Evolutionary conservation across 2,797 vertebrate genomes (phyloP).

Genomic region (Myotis daubentonii): DNA sequence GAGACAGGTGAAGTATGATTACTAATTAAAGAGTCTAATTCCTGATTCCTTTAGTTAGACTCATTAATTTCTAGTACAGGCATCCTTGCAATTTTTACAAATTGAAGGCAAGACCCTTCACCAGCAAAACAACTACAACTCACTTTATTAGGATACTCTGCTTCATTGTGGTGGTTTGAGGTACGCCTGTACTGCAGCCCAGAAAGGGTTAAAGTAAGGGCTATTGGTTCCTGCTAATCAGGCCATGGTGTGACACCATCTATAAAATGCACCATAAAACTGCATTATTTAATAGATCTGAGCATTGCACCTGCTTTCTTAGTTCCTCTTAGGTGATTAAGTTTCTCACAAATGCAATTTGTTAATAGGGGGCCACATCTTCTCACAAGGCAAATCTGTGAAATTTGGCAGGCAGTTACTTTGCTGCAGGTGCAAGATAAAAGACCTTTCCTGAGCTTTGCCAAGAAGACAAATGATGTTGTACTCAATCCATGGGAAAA

Average conservation of each 20-base stretch:
- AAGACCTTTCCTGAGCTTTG: slow-evolving; percentile 57
- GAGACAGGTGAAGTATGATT: background rate
- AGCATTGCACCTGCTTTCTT: slow-evolving; percentile 47
- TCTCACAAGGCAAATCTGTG: slow-evolving; percentile 34
- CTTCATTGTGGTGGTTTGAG: background rate
- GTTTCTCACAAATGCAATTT: slow-evolving; percentile 65
- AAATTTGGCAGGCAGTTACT: background rate
- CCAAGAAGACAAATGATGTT: slow-evolving; percentile 50
- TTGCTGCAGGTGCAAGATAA: slow-evolving; percentile 61
- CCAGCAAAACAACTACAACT: background rate
- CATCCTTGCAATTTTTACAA: background rate
- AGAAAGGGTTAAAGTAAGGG: slow-evolving; percentile 35
- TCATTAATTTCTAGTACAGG: background rate
- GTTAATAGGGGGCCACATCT: background rate
- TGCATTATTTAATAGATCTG: slow-evolving; percentile 48
- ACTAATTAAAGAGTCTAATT: background rate
- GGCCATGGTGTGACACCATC: background rate
- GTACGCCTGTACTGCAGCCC: background rate
- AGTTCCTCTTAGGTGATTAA: slow-evolving; percentile 62
- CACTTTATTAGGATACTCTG: background rate
- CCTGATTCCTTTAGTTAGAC: background rate
- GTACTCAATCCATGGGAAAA: slow-evolving; percentile 21
- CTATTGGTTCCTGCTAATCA: slow-evolving; percentile 19
- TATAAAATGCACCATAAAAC: background rate
- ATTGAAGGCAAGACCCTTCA: background rate